These are phyloP conservation scores for Mustelus asterias DNA, from an alignment of 2,113 vertebrate species.

Conservation along the genomic window DNA sequence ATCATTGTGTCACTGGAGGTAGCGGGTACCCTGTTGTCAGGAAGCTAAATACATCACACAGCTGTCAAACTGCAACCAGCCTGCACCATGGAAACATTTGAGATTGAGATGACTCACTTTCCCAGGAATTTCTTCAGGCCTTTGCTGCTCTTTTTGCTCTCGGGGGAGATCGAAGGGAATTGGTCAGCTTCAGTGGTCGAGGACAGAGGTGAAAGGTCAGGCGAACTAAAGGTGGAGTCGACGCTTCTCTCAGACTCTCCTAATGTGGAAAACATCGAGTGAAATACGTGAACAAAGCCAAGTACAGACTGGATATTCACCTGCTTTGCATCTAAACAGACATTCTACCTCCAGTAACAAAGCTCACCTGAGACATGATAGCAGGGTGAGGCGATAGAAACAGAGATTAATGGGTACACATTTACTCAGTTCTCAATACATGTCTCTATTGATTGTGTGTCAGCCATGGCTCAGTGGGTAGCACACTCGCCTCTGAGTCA, in stretches of 20 bases:
- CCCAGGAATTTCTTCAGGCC: conserved; percentile 95
- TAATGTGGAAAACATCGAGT: conserved; percentile 46
- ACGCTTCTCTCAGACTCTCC: conserved; percentile 66
- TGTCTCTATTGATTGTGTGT: not conserved
- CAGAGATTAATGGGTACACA: not conserved
- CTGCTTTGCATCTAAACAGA: conserved; percentile 18
- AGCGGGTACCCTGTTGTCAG: not conserved
- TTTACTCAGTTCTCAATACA: not conserved
- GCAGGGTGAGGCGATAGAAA: not conserved
- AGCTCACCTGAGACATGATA: not conserved
- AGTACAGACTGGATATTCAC: not conserved
- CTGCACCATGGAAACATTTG: not conserved
- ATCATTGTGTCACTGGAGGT: not conserved
- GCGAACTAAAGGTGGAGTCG: conserved; percentile 52
- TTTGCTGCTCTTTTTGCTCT: conserved; percentile 81
- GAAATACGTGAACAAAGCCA: not conserved
- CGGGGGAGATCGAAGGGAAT: conserved; percentile 71
- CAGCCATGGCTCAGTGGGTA: not conserved
- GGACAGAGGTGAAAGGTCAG: conserved; percentile 66
- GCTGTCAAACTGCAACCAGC: not conserved
- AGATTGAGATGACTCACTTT: conserved; percentile 68
- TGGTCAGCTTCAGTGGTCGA: conserved; percentile 65
- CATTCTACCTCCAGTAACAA: not conserved
- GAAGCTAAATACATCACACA: not conserved
- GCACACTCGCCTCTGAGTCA: not conserved